Percentiles rank a stretch among this genome's conserved stretches.
Evolutionary conservation across 2,113 vertebrate genomes (phyloP).

Genomic region (Gymnorhina tibicen): DNA sequence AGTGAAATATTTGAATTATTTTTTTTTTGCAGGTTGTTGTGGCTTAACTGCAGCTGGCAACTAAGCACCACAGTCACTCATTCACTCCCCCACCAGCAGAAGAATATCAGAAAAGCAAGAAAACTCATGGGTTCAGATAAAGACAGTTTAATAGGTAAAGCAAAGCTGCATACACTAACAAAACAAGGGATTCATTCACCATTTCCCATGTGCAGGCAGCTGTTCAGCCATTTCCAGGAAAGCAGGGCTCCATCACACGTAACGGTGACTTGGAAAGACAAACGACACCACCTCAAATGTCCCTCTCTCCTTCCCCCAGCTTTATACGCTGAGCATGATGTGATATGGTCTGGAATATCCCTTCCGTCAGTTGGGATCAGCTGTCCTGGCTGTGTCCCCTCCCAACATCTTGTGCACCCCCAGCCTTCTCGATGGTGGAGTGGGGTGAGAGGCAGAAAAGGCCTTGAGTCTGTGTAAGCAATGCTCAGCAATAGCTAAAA

Average conservation of each 20-base stretch:
- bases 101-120: background rate
- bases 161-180: background rate
- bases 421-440: rapidly evolving
- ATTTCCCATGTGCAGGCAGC: background rate
- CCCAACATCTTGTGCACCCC: background rate
- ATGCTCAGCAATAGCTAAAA: background rate
- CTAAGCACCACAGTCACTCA: background rate
- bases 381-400: background rate
- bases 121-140: background rate
- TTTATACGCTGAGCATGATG: background rate
- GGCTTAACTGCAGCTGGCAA: background rate
- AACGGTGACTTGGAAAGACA: background rate
- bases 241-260: rapidly evolving
- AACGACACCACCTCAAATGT: background rate
- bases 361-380: background rate
- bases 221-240: background rate
- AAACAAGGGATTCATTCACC: background rate
- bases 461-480: rapidly evolving
- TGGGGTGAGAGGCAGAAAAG: background rate
- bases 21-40: background rate
- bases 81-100: background rate
- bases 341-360: background rate
- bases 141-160: background rate
- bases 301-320: background rate
- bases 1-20: background rate